Conservation (phyloP, 2,113 vertebrate genomes). For the Quiscalus mexicanus region DNA sequence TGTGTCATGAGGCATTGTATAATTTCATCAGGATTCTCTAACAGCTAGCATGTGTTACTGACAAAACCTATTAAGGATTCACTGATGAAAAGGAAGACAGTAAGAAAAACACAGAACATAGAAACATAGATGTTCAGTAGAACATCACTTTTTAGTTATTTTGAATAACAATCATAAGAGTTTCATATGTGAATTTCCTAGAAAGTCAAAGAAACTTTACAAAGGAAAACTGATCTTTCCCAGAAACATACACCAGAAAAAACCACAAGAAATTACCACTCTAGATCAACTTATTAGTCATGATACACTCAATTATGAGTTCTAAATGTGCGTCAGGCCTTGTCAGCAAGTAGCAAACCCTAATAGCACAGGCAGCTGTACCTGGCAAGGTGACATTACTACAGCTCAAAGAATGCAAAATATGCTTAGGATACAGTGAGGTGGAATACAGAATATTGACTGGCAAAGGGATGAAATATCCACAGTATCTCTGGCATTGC, state of each 20-base stretch:
- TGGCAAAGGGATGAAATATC: not conserved
- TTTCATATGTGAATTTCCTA: no score
- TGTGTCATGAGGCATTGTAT: not conserved
- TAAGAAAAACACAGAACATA: not conserved
- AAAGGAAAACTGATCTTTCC: not conserved
- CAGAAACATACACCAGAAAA: not conserved
- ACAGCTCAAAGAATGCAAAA: not conserved
- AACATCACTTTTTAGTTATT: not conserved
- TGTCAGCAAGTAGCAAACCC: not conserved
- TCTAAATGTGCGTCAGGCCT: not conserved
- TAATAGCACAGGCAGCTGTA: not conserved
- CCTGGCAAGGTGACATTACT: not conserved
- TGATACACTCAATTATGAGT: not conserved
- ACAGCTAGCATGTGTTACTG: not conserved
- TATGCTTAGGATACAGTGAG: not conserved
- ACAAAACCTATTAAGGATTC: not conserved
- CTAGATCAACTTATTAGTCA: not conserved
- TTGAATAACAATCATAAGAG: not conserved
- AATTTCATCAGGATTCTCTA: not conserved
- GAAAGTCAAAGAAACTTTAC: not conserved
- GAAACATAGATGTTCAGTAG: not conserved
- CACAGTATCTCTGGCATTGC: not conserved
- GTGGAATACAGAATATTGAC: not conserved
- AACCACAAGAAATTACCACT: not conserved
- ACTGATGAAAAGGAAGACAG: not conserved